Conservation (phyloP, 2,113 vertebrate genomes). For the Manacus vitellinus region DNA sequence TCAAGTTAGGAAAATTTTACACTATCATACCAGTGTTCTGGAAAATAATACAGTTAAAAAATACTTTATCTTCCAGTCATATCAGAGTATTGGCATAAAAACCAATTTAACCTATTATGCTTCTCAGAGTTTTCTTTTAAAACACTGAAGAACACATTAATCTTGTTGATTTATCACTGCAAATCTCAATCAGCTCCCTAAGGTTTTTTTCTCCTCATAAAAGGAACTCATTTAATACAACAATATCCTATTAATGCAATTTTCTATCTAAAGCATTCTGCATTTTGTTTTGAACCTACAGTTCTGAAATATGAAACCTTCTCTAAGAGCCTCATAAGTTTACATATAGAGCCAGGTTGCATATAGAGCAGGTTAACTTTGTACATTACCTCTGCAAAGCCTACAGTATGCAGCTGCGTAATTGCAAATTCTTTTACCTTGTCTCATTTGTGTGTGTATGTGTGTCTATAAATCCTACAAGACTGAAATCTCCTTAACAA, state of each 20-base stretch:
- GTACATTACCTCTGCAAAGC: background rate
- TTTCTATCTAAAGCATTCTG: background rate
- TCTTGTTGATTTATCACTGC: background rate
- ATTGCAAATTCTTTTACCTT: background rate
- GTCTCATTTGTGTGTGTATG: background rate
- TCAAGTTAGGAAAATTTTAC: background rate
- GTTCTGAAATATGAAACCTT: background rate
- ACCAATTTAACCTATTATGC: background rate
- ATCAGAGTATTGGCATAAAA: background rate
- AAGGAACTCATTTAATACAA: background rate
- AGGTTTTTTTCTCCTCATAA: background rate
- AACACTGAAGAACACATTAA: background rate
- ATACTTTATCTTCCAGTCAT: background rate
- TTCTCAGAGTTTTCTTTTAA: background rate
- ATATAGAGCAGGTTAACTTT: background rate
- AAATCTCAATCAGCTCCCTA: background rate
- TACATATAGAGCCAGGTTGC: background rate
- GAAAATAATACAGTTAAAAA: background rate
- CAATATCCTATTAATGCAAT: background rate
- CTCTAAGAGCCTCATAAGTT: background rate
- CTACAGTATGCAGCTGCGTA: background rate
- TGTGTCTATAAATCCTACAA: background rate
- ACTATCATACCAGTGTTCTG: background rate
- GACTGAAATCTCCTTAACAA: background rate
- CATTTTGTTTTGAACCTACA: background rate